These are phyloP conservation scores for Anagrus nilaparvatae DNA, from an alignment of 1,140 invertebrate genomes.

Conservation along the genomic window DNA sequence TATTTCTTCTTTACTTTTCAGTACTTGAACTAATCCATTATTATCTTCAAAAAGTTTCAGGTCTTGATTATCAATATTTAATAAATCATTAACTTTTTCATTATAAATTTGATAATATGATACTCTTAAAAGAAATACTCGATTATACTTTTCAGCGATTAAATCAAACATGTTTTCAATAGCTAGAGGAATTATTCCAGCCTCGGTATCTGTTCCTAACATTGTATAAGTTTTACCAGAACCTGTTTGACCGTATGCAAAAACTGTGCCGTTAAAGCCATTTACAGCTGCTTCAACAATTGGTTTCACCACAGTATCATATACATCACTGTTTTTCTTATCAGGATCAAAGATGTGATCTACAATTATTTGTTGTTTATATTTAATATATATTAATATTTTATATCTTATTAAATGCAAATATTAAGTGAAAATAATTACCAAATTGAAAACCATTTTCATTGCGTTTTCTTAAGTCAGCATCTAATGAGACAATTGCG, in stretches of 20 bases:
- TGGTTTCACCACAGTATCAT: slow-evolving; percentile 55
- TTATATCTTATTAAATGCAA: too few relatives aligned
- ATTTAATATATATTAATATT: too few relatives aligned
- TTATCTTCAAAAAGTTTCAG: slow-evolving; percentile 56
- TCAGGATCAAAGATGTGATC: slow-evolving; percentile 61
- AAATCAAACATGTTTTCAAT: slow-evolving; percentile 59
- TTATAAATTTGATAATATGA: slow-evolving; percentile 77
- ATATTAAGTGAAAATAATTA: too few relatives aligned
- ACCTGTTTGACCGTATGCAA: slow-evolving; percentile 83
- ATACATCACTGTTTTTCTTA: slow-evolving; percentile 51
- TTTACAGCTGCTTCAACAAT: slow-evolving; percentile 60
- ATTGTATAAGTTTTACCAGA: slow-evolving; percentile 65
- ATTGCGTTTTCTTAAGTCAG: slow-evolving; percentile 27
- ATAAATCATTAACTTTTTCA: slow-evolving; percentile 62
- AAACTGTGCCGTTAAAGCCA: slow-evolving; percentile 83
- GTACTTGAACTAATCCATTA: slow-evolving; percentile 41
- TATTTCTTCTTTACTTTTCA: slow-evolving; percentile 50
- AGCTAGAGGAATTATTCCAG: slow-evolving; percentile 63
- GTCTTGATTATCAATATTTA: slow-evolving; percentile 47
- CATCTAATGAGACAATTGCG: slow-evolving; percentile 47
- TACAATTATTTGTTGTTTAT: slow-evolving; percentile 42
- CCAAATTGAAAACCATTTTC: slow-evolving; percentile 40
- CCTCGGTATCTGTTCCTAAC: slow-evolving; percentile 56
- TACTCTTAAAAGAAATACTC: slow-evolving; percentile 55
- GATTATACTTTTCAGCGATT: slow-evolving; percentile 51